Percentiles rank a stretch among this genome's conserved stretches.
Evolutionary conservation across 2,888 invertebrate species (phyloP).

Genomic region (Diplolepis rosae): DNA sequence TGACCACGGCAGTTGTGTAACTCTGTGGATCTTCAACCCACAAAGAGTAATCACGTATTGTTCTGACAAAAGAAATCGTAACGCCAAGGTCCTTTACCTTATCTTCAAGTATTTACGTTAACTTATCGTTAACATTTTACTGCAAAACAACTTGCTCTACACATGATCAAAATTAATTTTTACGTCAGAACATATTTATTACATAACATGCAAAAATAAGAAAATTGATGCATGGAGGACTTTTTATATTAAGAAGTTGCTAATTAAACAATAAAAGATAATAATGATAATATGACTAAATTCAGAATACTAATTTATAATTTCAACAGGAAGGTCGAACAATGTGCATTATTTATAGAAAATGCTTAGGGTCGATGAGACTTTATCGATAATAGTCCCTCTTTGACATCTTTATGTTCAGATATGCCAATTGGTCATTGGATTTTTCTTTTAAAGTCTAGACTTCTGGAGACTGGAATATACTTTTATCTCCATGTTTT

Average conservation of each 20-base stretch:
- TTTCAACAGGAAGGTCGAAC: background rate
- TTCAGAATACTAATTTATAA: too few species aligned
- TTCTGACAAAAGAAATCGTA: constrained; percentile 2
- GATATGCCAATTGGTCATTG: background rate
- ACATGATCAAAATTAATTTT: background rate
- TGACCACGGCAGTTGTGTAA: constrained; percentile 29
- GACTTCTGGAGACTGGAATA: background rate
- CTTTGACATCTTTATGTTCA: constrained; percentile 15
- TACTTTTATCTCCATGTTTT: background rate
- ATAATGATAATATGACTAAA: too few species aligned
- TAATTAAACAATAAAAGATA: too few species aligned
- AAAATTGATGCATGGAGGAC: too few species aligned
- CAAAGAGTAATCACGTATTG: constrained; percentile 5
- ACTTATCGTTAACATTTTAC: background rate
- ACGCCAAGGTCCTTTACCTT: constrained; percentile 11
- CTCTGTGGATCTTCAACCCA: background rate
- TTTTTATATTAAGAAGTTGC: too few species aligned
- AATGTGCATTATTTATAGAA: background rate
- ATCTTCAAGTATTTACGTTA: constrained; percentile 6
- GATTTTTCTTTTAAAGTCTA: background rate
- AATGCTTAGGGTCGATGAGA: background rate
- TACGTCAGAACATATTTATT: background rate
- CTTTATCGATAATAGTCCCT: constrained; percentile 5
- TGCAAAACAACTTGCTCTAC: background rate
- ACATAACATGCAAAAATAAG: background rate